phyloP scores from a whole-genome alignment of 2,113 vertebrate species.

The Lophura nycthemera region DNA sequence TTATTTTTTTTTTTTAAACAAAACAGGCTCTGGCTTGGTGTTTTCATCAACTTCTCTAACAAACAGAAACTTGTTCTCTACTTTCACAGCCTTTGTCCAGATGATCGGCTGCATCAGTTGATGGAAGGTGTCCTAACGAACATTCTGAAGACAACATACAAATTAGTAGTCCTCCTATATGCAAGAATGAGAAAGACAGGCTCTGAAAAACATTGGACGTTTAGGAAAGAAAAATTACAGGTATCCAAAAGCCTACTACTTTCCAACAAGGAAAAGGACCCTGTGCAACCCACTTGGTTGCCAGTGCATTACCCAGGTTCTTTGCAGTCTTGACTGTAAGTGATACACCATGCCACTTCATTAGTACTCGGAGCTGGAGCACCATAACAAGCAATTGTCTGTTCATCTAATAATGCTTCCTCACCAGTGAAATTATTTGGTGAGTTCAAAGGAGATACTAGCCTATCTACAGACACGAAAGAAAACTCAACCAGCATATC shows the following conservation, averaged over 20 bases:
- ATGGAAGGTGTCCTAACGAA: not conserved
- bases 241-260: not conserved
- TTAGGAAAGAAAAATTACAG: not conserved
- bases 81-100: not conserved
- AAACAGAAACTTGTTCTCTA: not conserved
- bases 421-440: not conserved
- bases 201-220: not conserved
- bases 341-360: rapidly evolving
- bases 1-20: not conserved
- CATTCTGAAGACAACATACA: not conserved
- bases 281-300: not conserved
- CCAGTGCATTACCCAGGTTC: not conserved
- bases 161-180: not conserved
- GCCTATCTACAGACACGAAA: not conserved
- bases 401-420: not conserved
- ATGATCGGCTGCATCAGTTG: not conserved
- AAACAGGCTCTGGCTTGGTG: not conserved
- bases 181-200: not conserved
- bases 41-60: not conserved
- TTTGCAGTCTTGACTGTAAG: not conserved
- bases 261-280: not conserved
- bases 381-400: not conserved
- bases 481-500: not conserved
- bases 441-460: not conserved
- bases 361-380: not conserved